A percentile compares a stretch with the other conserved stretches of the same genome.
These are phyloP conservation scores for Dendropsophus ebraccatus DNA, from an alignment of 2,113 vertebrate genomes.

Conservation along the genomic window DNA sequence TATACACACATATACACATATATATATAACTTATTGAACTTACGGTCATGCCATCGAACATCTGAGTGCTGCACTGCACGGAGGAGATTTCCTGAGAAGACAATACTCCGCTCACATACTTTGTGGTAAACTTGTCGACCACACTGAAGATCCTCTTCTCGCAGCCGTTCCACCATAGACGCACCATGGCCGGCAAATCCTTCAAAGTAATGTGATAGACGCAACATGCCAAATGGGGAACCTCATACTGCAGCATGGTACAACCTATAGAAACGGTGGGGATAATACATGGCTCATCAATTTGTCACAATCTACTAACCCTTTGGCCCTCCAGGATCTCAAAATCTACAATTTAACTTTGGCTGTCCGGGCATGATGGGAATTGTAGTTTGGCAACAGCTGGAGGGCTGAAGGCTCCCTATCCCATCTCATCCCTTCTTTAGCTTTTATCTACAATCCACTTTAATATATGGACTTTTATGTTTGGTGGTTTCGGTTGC, in stretches of 20 bases:
- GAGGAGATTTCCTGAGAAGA: conserved; percentile 92
- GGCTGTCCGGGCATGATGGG: too few species aligned
- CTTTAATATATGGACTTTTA: too few species aligned
- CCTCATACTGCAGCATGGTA: conserved; percentile 77
- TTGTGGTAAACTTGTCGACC: conserved; percentile 94
- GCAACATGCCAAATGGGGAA: conserved; percentile 90
- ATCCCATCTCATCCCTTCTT: too few species aligned
- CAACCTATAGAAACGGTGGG: conserved; percentile 74
- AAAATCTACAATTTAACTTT: too few species aligned
- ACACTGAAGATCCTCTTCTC: conserved; percentile 91
- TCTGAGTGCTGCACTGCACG: conserved; percentile 89
- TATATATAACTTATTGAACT: conserved; percentile 61
- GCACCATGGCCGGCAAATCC: conserved; percentile 94
- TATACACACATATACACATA: too few species aligned
- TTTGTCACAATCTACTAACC: too few species aligned
- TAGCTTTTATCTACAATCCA: too few species aligned
- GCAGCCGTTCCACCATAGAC: conserved; percentile 96
- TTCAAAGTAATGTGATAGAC: conserved; percentile 92
- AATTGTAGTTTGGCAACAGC: too few species aligned
- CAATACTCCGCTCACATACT: conserved; percentile 88
- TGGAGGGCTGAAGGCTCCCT: too few species aligned
- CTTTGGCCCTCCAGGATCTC: too few species aligned
- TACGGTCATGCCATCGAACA: conserved; percentile 94
- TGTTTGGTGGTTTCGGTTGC: too few species aligned
- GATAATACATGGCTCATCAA: too few species aligned